A percentile compares a stretch with the other conserved stretches of the same genome.
Conservation (phyloP, 2,113 vertebrate species). For the Phyllostomus hastatus region DNA sequence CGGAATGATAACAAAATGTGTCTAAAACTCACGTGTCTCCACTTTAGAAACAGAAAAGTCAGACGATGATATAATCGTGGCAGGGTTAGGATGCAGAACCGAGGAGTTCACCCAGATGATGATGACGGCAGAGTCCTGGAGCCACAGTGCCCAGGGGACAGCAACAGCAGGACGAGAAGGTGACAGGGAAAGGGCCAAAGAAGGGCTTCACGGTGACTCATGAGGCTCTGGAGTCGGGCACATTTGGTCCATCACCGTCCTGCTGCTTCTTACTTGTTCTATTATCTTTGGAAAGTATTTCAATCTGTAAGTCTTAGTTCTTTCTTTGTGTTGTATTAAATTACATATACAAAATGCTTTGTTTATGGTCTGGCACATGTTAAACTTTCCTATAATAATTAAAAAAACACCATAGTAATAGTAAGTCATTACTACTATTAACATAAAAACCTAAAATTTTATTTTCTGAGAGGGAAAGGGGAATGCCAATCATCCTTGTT, state of each 20-base stretch:
- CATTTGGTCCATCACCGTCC: not conserved
- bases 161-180: not conserved
- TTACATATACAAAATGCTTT: not conserved
- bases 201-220: not conserved
- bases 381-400: not conserved
- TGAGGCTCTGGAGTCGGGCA: not conserved
- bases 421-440: not conserved
- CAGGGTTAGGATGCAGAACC: not conserved
- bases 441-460: not conserved
- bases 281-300: not conserved
- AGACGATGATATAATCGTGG: not conserved
- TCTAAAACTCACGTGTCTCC: not conserved
- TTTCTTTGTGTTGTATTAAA: slow-evolving; percentile 1
- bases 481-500: not conserved
- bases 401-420: not conserved
- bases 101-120: not conserved
- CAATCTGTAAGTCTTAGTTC: not conserved
- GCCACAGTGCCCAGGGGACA: not conserved
- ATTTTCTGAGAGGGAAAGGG: not conserved
- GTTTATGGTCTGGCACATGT: not conserved
- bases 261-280: not conserved
- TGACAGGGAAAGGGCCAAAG: not conserved
- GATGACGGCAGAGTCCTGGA: not conserved
- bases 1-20: not conserved
- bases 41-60: not conserved